phyloP scores from a whole-genome alignment of 2,797 vertebrate species.

The Melanotaenia trifasciata region DNA sequence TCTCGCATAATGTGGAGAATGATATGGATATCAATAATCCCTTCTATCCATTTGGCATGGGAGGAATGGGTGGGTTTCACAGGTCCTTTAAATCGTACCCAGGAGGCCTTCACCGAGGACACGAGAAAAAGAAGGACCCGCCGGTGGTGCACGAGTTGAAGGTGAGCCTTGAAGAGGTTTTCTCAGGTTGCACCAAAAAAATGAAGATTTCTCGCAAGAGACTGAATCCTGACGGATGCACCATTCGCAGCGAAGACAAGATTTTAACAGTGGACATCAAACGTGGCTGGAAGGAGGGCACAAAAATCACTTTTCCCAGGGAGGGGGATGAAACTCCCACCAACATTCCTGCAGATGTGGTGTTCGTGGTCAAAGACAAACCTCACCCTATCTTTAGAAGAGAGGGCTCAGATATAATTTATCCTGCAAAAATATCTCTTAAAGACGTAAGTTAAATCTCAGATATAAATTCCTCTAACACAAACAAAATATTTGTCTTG shows the following conservation, averaged over 20 bases:
- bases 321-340: slow-evolving; percentile 95
- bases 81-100: slow-evolving; percentile 77
- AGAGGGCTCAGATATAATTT: slow-evolving; percentile 93
- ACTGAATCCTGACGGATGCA: slow-evolving; percentile 93
- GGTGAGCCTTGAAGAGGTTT: slow-evolving; percentile 97
- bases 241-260: slow-evolving; percentile 93
- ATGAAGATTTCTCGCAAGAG: slow-evolving; percentile 98
- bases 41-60: slow-evolving; percentile 89
- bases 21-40: slow-evolving; percentile 94
- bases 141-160: slow-evolving; percentile 95
- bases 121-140: slow-evolving; percentile 92
- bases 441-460: slow-evolving; percentile 85
- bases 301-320: slow-evolving; percentile 97
- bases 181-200: slow-evolving; percentile 93
- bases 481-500: neutral
- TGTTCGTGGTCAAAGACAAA: slow-evolving; percentile 98
- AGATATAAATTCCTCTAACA: too few species aligned
- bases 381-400: slow-evolving; percentile 92
- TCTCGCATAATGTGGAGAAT: slow-evolving; percentile 88
- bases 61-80: slow-evolving; percentile 84
- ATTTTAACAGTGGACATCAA: slow-evolving; percentile 97
- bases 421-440: slow-evolving; percentile 90
- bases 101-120: slow-evolving; percentile 61
- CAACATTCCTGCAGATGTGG: slow-evolving; percentile 97
- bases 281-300: slow-evolving; percentile 98